Conservation (phyloP, 2,797 vertebrate species). For the Enteromius paludinosus region DNA sequence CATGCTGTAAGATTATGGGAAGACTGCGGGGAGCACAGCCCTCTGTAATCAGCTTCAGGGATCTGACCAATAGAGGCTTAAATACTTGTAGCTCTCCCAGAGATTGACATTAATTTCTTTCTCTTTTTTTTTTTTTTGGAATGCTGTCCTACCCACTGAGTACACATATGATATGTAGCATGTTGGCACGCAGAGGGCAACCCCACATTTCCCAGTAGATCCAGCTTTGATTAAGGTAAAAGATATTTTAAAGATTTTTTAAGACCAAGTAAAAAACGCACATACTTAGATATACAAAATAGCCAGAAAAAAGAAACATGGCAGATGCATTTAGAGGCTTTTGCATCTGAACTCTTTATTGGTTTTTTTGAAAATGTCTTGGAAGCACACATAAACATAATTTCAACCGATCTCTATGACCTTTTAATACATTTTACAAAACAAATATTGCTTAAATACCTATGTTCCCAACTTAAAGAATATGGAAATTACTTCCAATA, state of each 20-base stretch:
- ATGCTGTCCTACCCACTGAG: background rate
- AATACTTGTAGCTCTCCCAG: background rate
- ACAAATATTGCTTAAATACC: background rate
- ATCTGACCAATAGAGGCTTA: slow-evolving; percentile 18
- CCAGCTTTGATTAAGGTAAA: background rate
- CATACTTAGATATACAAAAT: no score
- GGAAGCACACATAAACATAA: background rate
- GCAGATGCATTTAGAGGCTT: no score
- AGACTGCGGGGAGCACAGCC: slow-evolving; percentile 8
- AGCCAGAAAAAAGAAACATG: no score
- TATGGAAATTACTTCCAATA: no score
- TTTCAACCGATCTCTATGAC: background rate
- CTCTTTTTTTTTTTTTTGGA: background rate
- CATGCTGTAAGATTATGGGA: slow-evolving; percentile 38
- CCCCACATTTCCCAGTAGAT: background rate
- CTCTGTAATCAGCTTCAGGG: slow-evolving; percentile 40
- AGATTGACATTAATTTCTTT: background rate
- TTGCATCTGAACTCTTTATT: no score
- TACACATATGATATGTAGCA: background rate
- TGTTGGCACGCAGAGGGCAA: background rate
- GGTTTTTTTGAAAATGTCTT: background rate
- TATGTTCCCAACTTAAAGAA: no score
- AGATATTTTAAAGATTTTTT: background rate
- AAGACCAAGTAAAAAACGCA: background rate
- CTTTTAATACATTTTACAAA: background rate